phyloP scores from a whole-genome alignment of 2,888 invertebrate genomes.

The Stenurella melanura region DNA sequence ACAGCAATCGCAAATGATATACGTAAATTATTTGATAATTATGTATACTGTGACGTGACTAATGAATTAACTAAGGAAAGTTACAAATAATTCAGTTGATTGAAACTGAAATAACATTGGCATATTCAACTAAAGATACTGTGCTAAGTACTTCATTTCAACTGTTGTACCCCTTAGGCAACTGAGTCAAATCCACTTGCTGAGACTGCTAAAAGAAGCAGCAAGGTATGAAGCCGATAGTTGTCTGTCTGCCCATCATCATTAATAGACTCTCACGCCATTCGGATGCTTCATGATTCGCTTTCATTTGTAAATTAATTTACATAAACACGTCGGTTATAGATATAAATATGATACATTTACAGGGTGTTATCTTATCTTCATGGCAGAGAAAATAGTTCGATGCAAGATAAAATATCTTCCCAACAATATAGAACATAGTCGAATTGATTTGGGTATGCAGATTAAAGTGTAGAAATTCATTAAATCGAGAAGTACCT shows the following conservation, averaged over 20 bases:
- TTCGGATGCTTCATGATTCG: constrained; percentile 24
- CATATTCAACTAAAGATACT: constrained; percentile 2
- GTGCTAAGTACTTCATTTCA: constrained; percentile 9
- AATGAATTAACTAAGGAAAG: constrained; percentile 3
- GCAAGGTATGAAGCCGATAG: constrained; percentile 33
- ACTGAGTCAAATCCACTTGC: background rate
- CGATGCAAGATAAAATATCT: no score
- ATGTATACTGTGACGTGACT: no score
- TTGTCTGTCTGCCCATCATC: constrained; percentile 33
- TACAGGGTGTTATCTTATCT: constrained; percentile 1
- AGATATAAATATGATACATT: constrained; percentile 15
- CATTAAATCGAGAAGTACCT: background rate
- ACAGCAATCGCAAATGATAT: background rate
- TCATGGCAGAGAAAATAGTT: no score
- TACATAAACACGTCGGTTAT: constrained; percentile 33
- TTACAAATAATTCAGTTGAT: background rate
- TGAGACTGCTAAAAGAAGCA: constrained; percentile 27
- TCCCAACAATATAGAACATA: no score
- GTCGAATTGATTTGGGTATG: background rate
- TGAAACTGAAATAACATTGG: constrained; percentile 7
- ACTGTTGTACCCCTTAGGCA: constrained; percentile 22
- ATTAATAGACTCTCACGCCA: constrained; percentile 36
- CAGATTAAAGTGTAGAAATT: background rate
- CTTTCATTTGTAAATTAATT: constrained; percentile 38
- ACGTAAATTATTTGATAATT: background rate